These are phyloP conservation scores for Baryphthengus martii DNA, from an alignment of 2,113 vertebrate species.

Conservation along the genomic window DNA sequence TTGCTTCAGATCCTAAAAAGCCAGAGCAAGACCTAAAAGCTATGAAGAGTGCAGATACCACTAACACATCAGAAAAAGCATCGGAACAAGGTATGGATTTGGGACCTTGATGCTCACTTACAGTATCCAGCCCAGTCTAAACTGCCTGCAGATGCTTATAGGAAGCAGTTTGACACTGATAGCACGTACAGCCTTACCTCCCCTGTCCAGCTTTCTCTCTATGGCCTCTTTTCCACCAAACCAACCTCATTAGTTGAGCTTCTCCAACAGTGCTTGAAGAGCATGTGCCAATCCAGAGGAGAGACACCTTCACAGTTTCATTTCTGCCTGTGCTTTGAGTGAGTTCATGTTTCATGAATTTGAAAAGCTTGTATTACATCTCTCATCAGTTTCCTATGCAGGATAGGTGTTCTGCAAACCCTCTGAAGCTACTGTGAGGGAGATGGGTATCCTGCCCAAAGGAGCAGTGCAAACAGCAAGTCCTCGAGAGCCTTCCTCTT, in stretches of 20 bases:
- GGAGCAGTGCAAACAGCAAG: not conserved
- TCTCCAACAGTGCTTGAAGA: not conserved
- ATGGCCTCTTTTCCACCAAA: not conserved
- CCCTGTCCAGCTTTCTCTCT: not conserved
- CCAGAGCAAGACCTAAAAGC: conserved; percentile 11
- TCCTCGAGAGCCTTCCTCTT: not conserved
- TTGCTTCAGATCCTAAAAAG: conserved; percentile 49
- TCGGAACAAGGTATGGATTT: not conserved
- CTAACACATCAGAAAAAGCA: not conserved
- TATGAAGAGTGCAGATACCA: fast-evolving
- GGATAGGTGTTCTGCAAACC: not conserved
- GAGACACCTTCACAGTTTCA: not conserved
- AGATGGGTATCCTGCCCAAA: not conserved
- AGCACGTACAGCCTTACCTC: not conserved
- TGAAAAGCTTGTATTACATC: not conserved
- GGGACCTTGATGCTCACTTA: not conserved
- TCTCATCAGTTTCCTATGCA: not conserved
- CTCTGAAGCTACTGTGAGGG: not conserved
- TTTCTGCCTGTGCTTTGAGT: not conserved
- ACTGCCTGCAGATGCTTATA: not conserved
- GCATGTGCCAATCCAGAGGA: not conserved
- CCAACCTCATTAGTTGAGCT: fast-evolving
- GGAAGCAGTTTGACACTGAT: not conserved
- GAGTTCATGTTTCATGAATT: not conserved
- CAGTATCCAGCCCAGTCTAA: not conserved